A percentile compares a stretch with the other conserved stretches of the same genome.
These are phyloP conservation scores for Armadillidium nasatum DNA, from an alignment of 1,140 invertebrate species.

Conservation along the genomic window DNA sequence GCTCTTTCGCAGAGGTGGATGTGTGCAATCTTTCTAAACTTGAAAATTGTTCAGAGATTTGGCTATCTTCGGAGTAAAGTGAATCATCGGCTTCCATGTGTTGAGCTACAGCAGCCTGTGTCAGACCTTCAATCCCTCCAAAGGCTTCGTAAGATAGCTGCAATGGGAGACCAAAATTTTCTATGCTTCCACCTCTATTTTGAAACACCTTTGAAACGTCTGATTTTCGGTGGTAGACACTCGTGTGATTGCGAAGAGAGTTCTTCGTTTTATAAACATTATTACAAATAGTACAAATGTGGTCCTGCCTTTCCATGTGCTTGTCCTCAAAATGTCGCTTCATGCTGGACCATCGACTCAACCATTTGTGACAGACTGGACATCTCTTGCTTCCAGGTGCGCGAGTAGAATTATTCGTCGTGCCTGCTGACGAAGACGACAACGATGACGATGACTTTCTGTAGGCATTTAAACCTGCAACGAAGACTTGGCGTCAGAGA, in stretches of 20 bases:
- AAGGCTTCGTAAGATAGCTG: neutral
- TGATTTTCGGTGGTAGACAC: neutral
- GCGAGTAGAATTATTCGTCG: neutral
- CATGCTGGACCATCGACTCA: conserved; percentile 42
- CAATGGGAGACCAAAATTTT: neutral
- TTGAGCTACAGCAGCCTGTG: neutral
- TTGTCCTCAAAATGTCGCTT: conserved; percentile 44
- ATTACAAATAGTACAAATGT: neutral
- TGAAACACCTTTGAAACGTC: neutral
- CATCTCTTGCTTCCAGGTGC: conserved; percentile 25
- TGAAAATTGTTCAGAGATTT: neutral
- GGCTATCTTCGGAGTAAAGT: neutral
- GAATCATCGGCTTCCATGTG: neutral
- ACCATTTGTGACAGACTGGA: conserved; percentile 42
- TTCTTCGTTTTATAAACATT: neutral
- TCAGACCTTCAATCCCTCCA: neutral
- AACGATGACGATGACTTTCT: neutral
- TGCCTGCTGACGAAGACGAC: neutral
- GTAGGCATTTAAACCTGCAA: conserved; percentile 12
- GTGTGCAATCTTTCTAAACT: neutral
- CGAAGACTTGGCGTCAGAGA: conserved; percentile 4
- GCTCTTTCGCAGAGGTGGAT: neutral
- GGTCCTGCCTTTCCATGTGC: neutral
- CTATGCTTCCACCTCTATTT: neutral
- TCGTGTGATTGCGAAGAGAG: neutral